A percentile compares a stretch with the other conserved stretches of the same genome.
These are phyloP conservation scores for Xerus inauris DNA, from an alignment of 2,113 vertebrate species.

Conservation along the genomic window DNA sequence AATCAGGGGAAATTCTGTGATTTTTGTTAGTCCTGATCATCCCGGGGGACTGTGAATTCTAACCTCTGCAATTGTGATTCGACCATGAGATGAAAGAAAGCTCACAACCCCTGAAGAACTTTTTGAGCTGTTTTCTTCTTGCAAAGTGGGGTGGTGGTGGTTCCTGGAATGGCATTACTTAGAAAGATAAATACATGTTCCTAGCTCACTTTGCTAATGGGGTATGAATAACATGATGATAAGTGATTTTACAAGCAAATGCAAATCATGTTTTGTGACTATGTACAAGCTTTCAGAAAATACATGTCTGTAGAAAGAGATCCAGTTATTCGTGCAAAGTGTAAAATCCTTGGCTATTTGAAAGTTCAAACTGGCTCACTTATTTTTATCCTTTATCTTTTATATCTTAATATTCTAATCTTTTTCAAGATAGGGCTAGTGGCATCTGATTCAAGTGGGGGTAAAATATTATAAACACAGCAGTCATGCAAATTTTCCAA, in stretches of 20 bases:
- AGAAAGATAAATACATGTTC: constrained; percentile 57
- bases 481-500: not conserved
- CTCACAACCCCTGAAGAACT: constrained; percentile 54
- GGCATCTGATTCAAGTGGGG: not conserved
- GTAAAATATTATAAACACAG: not conserved
- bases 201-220: not conserved
- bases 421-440: constrained; percentile 15
- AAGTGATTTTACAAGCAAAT: constrained; percentile 45
- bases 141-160: not conserved
- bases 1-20: constrained; percentile 86
- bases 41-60: constrained; percentile 85
- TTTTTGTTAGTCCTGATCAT: constrained; percentile 81
- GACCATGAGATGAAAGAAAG: constrained; percentile 80
- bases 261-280: not conserved
- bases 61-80: constrained; percentile 69
- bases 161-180: constrained; percentile 42
- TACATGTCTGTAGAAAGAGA: not conserved
- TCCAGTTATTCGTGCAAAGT: not conserved
- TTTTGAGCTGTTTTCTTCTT: constrained; percentile 57
- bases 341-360: not conserved
- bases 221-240: not conserved
- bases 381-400: not conserved
- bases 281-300: not conserved
- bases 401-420: not conserved
- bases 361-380: constrained; percentile 20